A percentile compares a stretch with the other conserved stretches of the same genome.
Conservation (phyloP, 1,140 invertebrate species). For the Asobara japonica region DNA sequence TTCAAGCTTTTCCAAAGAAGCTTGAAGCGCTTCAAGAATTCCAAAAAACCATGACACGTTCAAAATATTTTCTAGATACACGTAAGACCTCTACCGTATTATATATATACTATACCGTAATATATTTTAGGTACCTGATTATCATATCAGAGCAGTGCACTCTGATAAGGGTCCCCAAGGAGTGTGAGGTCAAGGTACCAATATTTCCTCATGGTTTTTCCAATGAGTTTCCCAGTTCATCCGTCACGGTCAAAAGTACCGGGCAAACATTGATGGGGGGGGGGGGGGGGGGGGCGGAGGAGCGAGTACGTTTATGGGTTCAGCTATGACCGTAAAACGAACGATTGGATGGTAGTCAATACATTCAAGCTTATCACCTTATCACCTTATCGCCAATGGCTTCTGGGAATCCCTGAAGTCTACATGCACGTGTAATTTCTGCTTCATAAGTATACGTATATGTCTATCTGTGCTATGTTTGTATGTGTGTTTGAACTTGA, state of each 20-base stretch:
- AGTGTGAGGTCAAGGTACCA: no score
- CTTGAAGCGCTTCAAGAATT: no score
- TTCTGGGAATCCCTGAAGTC: constrained; percentile 42
- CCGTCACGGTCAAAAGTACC: constrained; percentile 8
- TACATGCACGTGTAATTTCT: not conserved
- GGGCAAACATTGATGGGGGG: not conserved
- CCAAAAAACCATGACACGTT: no score
- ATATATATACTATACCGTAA: no score
- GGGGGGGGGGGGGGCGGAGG: constrained; percentile 33
- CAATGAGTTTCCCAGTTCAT: not conserved
- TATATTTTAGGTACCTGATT: no score
- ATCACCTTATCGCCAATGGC: constrained; percentile 64
- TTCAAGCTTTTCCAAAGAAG: no score
- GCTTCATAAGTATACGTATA: no score
- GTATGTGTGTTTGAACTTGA: not conserved
- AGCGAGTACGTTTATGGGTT: constrained; percentile 46
- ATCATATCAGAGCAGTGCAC: no score
- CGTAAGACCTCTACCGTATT: no score
- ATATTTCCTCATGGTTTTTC: not conserved
- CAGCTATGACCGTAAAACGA: constrained; percentile 59
- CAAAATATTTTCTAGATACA: no score
- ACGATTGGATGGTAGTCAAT: constrained; percentile 65
- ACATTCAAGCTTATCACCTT: constrained; percentile 66
- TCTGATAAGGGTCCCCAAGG: no score
- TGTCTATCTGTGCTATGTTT: not conserved